Percentiles rank a stretch among this genome's conserved stretches.
Conservation (phyloP, 2,888 invertebrate species). For the Laothoe populi region DNA sequence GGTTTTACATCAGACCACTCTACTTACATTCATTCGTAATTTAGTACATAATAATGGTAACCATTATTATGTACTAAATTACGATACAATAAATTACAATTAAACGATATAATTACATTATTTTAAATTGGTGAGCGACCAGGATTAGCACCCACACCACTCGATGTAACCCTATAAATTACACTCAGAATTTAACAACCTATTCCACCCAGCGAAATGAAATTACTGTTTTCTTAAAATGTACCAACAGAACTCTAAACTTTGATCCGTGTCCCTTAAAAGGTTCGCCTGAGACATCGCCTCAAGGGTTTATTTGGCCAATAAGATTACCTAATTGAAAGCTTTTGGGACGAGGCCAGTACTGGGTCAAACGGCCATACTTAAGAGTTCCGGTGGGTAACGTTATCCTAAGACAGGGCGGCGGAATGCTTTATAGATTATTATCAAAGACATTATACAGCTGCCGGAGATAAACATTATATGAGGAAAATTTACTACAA, state of each 20-base stretch:
- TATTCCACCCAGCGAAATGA: neutral
- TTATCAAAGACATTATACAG: neutral
- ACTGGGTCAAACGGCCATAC: slow-evolving; percentile 13
- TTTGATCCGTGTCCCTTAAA: slow-evolving; percentile 26
- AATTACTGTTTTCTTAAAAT: neutral
- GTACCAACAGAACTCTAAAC: neutral
- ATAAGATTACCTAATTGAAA: slow-evolving; percentile 44
- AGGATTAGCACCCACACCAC: too few relatives aligned
- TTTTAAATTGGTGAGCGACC: too few relatives aligned
- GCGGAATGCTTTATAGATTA: neutral
- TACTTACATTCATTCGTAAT: too few relatives aligned
- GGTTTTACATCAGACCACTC: too few relatives aligned
- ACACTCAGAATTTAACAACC: neutral
- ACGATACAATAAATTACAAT: too few relatives aligned
- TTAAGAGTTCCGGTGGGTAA: slow-evolving; percentile 12
- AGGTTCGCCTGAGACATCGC: slow-evolving; percentile 12
- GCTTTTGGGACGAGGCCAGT: slow-evolving; percentile 13
- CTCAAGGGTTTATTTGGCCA: slow-evolving; percentile 28
- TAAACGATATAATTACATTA: too few relatives aligned
- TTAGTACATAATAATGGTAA: too few relatives aligned
- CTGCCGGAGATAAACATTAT: too few relatives aligned
- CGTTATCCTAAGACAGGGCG: neutral
- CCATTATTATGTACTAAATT: too few relatives aligned
- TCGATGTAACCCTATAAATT: too few relatives aligned
- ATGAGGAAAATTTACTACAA: too few relatives aligned